Evolutionary conservation across 2,797 vertebrate species (phyloP).

Genomic region (Parambassis ranga): DNA sequence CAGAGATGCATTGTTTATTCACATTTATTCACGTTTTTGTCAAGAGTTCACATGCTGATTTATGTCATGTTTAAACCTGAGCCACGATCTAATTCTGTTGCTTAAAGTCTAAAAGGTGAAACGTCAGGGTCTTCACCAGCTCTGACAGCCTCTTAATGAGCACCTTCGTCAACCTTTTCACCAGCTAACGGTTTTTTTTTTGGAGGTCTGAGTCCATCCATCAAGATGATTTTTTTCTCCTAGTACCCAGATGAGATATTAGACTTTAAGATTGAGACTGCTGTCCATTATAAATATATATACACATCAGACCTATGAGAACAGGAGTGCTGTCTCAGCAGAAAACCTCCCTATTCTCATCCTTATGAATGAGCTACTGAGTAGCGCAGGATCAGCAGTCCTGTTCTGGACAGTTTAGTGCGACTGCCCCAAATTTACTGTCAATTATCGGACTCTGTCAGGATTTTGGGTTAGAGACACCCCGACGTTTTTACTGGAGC

Average conservation of each 20-base stretch:
- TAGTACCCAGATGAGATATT: neutral
- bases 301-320: slow-evolving; percentile 20
- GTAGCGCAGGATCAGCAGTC: slow-evolving; percentile 58
- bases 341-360: slow-evolving; percentile 43
- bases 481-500: neutral
- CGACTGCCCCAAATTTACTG: slow-evolving; percentile 51
- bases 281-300: slow-evolving; percentile 15
- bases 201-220: no score
- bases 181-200: no score
- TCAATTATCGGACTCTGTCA: slow-evolving; percentile 27
- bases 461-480: slow-evolving; percentile 20
- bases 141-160: no score
- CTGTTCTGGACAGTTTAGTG: slow-evolving; percentile 45
- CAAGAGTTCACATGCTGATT: no score
- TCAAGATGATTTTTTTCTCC: no score
- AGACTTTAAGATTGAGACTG: neutral
- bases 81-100: no score
- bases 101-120: no score
- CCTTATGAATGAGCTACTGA: slow-evolving; percentile 45
- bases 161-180: no score
- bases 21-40: no score
- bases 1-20: no score
- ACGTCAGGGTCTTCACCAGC: no score
- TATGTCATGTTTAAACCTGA: no score
- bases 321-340: slow-evolving; percentile 53